These are phyloP conservation scores for Cyclophora punctaria DNA, from an alignment of 2,888 invertebrate genomes.

Conservation along the genomic window DNA sequence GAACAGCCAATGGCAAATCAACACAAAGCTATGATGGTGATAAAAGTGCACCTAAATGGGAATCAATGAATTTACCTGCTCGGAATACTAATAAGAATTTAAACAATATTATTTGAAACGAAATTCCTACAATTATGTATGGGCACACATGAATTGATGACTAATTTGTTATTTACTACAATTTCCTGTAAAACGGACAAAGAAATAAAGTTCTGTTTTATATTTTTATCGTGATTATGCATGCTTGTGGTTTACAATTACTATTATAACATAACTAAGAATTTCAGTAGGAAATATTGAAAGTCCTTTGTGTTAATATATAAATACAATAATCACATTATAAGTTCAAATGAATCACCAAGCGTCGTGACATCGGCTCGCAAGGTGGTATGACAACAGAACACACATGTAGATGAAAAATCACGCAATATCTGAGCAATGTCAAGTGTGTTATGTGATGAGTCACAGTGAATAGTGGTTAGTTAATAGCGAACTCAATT, in stretches of 20 bases:
- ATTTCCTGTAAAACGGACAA: too few species aligned
- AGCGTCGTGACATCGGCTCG: constrained; percentile 3
- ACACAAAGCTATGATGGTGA: constrained; percentile 38
- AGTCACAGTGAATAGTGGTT: constrained; percentile 1
- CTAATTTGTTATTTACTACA: too few species aligned
- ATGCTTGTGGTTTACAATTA: too few species aligned
- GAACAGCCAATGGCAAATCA: constrained; percentile 47
- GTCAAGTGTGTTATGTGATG: constrained; percentile 17
- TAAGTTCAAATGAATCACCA: neutral
- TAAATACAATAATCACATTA: neutral
- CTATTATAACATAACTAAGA: neutral
- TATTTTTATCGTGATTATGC: too few species aligned
- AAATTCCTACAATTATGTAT: constrained; percentile 24
- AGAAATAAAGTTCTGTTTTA: too few species aligned
- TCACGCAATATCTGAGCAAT: constrained; percentile 17
- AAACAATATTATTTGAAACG: constrained; percentile 32
- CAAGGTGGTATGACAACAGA: constrained; percentile 1
- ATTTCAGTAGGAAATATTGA: neutral
- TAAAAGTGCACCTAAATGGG: constrained; percentile 57
- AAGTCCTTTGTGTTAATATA: neutral
- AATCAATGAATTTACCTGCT: constrained; percentile 28
- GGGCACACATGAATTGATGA: constrained; percentile 5
- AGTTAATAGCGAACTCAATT: too few species aligned
- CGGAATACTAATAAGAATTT: constrained; percentile 40
- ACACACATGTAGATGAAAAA: constrained; percentile 9